Evolutionary conservation across 2,797 vertebrate genomes (phyloP).

Genomic region (Lepilemur ruficaudatus): DNA sequence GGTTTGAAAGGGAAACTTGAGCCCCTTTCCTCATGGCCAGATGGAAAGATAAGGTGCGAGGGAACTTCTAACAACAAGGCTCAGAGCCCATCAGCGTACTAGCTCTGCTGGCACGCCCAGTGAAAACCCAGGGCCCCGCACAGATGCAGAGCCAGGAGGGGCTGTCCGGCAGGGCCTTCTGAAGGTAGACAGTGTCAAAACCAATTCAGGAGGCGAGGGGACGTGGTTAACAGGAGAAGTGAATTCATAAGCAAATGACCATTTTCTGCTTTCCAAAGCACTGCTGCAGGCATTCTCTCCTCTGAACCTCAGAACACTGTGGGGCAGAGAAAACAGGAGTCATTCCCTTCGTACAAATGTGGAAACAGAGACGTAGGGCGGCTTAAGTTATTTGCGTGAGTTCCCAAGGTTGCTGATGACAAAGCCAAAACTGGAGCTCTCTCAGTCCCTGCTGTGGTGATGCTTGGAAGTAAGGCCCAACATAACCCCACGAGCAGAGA

Average conservation of each 20-base stretch:
- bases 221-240: neutral
- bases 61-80: neutral
- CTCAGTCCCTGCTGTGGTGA: neutral
- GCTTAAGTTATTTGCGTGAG: neutral
- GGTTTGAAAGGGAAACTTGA: constrained; percentile 43
- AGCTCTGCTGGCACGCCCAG: neutral
- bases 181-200: neutral
- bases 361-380: neutral
- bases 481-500: neutral
- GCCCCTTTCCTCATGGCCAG: neutral
- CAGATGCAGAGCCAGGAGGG: neutral
- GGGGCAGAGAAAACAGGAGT: neutral
- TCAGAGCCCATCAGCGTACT: neutral
- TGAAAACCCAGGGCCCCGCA: neutral
- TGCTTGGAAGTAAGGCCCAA: neutral
- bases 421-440: neutral
- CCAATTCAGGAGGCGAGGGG: neutral
- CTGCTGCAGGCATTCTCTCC: neutral
- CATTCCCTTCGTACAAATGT: neutral
- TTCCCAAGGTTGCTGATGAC: neutral
- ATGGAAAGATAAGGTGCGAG: constrained; percentile 11
- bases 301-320: neutral
- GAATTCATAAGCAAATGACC: neutral
- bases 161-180: neutral
- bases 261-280: neutral